Evolutionary conservation across 2,113 vertebrate genomes (phyloP).

Genomic region (Prochilodus magdalenae): DNA sequence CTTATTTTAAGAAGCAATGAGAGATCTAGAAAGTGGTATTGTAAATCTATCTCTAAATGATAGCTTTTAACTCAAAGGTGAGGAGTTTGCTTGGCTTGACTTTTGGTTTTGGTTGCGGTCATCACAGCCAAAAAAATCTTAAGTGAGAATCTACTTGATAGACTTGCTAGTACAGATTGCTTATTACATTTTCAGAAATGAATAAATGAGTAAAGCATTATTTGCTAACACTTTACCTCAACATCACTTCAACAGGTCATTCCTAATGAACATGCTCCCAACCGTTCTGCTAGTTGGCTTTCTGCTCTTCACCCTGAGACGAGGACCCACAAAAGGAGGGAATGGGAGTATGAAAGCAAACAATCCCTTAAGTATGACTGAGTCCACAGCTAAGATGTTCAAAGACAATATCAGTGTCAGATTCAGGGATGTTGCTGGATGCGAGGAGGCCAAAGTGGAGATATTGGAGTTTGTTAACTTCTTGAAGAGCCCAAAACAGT

Average conservation of each 20-base stretch:
- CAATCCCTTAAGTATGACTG: conserved; percentile 71
- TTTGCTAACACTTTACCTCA: background rate
- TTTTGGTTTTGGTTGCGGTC: too few relatives aligned
- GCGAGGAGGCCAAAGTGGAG: conserved; percentile 75
- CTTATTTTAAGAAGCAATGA: too few relatives aligned
- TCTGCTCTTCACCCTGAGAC: conserved; percentile 65
- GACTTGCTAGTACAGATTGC: too few relatives aligned
- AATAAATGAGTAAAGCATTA: background rate
- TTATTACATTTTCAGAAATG: background rate
- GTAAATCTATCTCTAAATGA: too few relatives aligned
- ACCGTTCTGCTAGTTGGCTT: conserved; percentile 67
- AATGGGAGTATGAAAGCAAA: conserved; percentile 49
- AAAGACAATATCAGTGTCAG: conserved; percentile 62
- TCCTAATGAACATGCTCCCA: conserved; percentile 67
- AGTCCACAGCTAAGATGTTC: conserved; percentile 73
- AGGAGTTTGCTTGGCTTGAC: too few relatives aligned
- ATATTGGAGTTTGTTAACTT: conserved; percentile 76
- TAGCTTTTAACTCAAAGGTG: too few relatives aligned
- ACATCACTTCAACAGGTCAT: conserved; percentile 61
- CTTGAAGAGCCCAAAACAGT: conserved; percentile 75
- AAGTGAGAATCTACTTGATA: too few relatives aligned
- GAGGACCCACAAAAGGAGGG: conserved; percentile 60
- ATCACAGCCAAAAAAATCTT: too few relatives aligned
- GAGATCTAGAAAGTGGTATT: too few relatives aligned
- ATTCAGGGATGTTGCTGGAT: conserved; percentile 73